Conservation (phyloP, 2,113 vertebrate species). For the Cynopterus brachyotis region DNA sequence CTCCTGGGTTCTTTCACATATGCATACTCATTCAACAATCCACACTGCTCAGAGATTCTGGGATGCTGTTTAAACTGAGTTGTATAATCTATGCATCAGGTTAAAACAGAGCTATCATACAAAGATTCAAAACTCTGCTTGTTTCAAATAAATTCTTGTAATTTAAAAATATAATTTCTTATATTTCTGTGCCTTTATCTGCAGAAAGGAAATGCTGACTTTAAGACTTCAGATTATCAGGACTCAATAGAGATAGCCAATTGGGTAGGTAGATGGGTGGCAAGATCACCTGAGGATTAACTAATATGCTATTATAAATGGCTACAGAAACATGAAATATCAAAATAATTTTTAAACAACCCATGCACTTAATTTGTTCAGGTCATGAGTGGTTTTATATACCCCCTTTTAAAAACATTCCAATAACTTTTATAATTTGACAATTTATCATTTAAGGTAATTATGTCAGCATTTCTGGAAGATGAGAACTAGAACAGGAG, state of each 20-base stretch:
- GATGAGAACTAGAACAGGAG: not conserved
- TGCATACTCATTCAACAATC: not conserved
- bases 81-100: not conserved
- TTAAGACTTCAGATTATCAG: not conserved
- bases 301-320: not conserved
- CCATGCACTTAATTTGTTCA: not conserved
- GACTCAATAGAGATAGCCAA: not conserved
- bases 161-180: not conserved
- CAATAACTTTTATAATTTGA: constrained; percentile 15
- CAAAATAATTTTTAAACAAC: not conserved
- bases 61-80: not conserved
- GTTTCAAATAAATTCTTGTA: not conserved
- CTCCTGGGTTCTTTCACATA: not conserved
- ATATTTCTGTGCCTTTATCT: not conserved
- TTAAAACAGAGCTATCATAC: not conserved
- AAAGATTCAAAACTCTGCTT: not conserved
- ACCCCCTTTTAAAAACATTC: not conserved
- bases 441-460: not conserved
- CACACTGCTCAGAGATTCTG: not conserved
- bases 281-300: not conserved
- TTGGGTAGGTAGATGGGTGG: not conserved
- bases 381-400: not conserved
- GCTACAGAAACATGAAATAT: not conserved
- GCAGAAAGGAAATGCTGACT: not conserved
- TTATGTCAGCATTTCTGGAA: not conserved